These are phyloP conservation scores for Pandemis corylana DNA, from an alignment of 2,888 invertebrate genomes.

Conservation along the genomic window DNA sequence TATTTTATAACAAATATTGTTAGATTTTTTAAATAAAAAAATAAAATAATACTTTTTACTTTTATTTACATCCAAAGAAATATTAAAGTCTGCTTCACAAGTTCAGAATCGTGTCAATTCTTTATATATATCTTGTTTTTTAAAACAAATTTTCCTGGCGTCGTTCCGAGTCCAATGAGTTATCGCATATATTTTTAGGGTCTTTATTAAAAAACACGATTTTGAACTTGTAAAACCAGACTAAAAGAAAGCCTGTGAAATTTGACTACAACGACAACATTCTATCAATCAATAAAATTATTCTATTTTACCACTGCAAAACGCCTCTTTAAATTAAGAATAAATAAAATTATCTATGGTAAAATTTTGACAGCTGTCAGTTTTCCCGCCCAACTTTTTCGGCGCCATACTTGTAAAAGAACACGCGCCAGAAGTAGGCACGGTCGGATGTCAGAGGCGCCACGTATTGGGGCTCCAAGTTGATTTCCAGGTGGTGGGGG, in stretches of 20 bases:
- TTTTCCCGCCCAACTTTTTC: conserved; percentile 43
- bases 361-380: conserved; percentile 10
- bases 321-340: conserved; percentile 13
- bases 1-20: conserved; percentile 34
- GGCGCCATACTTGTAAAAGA: conserved; percentile 71
- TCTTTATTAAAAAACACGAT: too few relatives aligned
- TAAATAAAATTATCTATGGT: conserved; percentile 30
- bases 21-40: conserved; percentile 41
- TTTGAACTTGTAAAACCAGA: too few relatives aligned
- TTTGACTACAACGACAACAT: too few relatives aligned
- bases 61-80: background rate
- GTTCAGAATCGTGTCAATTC: too few relatives aligned
- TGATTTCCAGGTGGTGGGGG: conserved; percentile 71
- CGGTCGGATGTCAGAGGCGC: conserved; percentile 74
- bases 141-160: too few relatives aligned
- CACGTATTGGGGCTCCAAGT: conserved; percentile 74
- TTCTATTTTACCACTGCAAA: background rate
- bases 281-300: too few relatives aligned
- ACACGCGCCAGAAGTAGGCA: conserved; percentile 72
- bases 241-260: too few relatives aligned
- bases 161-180: too few relatives aligned
- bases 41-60: background rate
- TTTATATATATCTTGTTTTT: background rate
- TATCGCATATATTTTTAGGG: too few relatives aligned
- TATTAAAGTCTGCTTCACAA: background rate